Conservation (phyloP, 1,140 invertebrate species). For the Dinoponera quadriceps region DNA sequence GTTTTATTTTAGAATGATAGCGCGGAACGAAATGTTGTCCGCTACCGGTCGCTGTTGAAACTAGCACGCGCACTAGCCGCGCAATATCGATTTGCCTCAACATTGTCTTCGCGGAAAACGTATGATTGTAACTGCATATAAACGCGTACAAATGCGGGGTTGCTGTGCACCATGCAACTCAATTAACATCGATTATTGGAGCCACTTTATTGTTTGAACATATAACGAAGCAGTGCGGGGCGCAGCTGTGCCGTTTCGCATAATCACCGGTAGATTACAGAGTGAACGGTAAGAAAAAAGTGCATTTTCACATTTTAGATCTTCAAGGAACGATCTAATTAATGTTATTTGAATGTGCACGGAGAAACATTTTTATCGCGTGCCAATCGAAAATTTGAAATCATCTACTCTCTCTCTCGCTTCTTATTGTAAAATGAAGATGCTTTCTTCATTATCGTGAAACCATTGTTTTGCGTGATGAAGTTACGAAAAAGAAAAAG, state of each 20-base stretch:
- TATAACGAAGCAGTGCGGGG: not conserved
- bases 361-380: too few relatives aligned
- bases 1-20: not conserved
- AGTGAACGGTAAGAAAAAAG: too few relatives aligned
- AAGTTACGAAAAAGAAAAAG: not conserved
- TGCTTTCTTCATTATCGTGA: not conserved
- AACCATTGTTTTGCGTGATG: not conserved
- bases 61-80: slow-evolving; percentile 8
- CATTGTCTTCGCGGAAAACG: slow-evolving; percentile 32
- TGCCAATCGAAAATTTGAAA: too few relatives aligned
- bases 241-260: too few relatives aligned
- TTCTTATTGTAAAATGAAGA: too few relatives aligned
- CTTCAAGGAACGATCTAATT: too few relatives aligned
- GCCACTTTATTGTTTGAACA: not conserved
- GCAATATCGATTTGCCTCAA: slow-evolving; percentile 33
- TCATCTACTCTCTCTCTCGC: too few relatives aligned
- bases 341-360: too few relatives aligned
- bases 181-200: slow-evolving; percentile 29
- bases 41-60: not conserved
- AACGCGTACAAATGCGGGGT: slow-evolving; percentile 1
- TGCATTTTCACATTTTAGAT: not conserved
- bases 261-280: slow-evolving; percentile 3
- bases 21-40: not conserved
- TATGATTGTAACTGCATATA: slow-evolving; percentile 8
- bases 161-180: slow-evolving; percentile 24